A percentile compares a stretch with the other conserved stretches of the same genome.
Evolutionary conservation across 2,113 vertebrate species (phyloP).

Genomic region (Mixornis gularis): DNA sequence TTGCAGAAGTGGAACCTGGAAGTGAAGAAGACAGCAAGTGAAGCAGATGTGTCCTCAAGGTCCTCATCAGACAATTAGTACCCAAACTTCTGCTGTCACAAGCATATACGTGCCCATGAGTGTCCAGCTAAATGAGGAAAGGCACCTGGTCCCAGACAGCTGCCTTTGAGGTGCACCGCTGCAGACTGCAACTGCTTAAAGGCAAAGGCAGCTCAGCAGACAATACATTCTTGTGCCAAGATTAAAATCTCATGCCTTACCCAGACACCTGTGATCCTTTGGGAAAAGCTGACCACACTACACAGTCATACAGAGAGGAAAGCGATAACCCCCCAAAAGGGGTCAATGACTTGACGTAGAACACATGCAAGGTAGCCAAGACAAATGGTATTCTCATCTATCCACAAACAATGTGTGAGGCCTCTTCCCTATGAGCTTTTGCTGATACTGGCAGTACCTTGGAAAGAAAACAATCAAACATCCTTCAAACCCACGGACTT

Average conservation of each 20-base stretch:
- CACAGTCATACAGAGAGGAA: background rate
- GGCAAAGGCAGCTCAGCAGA: background rate
- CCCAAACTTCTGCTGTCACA: background rate
- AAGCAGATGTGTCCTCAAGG: background rate
- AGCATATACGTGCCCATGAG: background rate
- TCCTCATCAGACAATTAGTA: background rate
- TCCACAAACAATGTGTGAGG: background rate
- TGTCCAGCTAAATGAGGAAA: background rate
- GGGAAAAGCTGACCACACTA: background rate
- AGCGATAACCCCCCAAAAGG: background rate
- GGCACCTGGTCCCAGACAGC: background rate
- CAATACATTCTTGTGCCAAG: background rate
- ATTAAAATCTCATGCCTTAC: background rate
- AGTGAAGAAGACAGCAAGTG: background rate
- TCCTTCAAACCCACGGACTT: background rate
- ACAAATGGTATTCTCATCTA: background rate
- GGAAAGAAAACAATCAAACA: accelerated
- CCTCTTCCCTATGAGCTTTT: background rate
- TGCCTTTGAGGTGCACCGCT: background rate
- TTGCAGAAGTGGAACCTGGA: background rate
- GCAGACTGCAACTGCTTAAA: background rate
- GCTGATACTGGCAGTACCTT: background rate
- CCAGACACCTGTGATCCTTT: background rate
- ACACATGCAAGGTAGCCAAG: background rate
- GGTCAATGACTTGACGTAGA: background rate